These are phyloP conservation scores for Candidula unifasciata DNA, from an alignment of 2,888 invertebrate species.

Conservation along the genomic window DNA sequence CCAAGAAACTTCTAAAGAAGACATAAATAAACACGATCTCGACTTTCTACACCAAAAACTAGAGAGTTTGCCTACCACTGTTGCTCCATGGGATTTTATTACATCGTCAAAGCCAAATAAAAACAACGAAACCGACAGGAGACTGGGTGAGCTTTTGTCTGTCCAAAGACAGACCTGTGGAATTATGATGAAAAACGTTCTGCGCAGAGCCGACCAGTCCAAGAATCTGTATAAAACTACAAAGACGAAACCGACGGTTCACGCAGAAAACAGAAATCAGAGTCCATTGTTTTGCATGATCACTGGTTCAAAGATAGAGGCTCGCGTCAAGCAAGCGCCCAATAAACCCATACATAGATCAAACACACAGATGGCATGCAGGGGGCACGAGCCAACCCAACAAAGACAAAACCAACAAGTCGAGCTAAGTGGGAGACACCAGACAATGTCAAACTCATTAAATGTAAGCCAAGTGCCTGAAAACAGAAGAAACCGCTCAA, in stretches of 20 bases:
- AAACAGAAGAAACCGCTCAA: no score
- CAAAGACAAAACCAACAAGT: background rate
- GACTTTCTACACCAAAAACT: background rate
- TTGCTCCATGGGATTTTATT: background rate
- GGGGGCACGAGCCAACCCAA: background rate
- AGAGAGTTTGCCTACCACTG: background rate
- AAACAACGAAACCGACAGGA: background rate
- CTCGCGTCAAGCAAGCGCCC: background rate
- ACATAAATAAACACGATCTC: background rate
- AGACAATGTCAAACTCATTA: background rate
- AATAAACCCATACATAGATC: background rate
- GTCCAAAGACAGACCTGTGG: background rate
- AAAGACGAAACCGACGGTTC: background rate
- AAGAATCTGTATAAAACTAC: background rate
- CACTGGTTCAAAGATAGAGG: conserved; percentile 12
- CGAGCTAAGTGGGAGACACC: no score
- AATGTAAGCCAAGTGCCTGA: no score
- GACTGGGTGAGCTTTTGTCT: background rate
- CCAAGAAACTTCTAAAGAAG: background rate
- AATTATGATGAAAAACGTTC: conserved; percentile 18
- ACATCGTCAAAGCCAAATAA: background rate
- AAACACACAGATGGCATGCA: background rate
- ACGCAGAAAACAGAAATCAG: background rate
- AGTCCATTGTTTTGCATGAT: background rate
- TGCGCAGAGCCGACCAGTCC: background rate